A percentile compares a stretch with the other conserved stretches of the same genome.
phyloP scores from a whole-genome alignment of 2,797 vertebrate genomes.

The Benthosema pterotum region DNA sequence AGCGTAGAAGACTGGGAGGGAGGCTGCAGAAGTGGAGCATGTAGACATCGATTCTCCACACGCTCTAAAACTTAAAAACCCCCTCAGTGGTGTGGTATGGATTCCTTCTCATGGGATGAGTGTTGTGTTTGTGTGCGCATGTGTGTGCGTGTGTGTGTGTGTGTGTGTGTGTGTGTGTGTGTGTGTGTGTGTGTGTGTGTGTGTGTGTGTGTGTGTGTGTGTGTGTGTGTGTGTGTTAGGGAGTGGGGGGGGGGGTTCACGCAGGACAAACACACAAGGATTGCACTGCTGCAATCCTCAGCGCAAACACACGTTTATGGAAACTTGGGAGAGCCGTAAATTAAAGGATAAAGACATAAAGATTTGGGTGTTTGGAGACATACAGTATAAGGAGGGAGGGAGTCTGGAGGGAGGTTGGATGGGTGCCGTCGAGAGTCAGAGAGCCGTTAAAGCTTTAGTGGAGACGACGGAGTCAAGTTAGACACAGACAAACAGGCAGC shows the following conservation, averaged over 20 bases:
- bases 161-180: not conserved
- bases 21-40: constrained; percentile 25
- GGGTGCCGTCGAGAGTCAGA: constrained; percentile 15
- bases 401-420: no score
- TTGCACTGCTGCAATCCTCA: constrained; percentile 31
- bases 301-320: constrained; percentile 33
- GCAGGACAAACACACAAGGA: constrained; percentile 43
- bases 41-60: constrained; percentile 58
- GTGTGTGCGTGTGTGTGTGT: not conserved
- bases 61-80: constrained; percentile 41
- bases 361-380: constrained; percentile 27
- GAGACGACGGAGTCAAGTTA: not conserved
- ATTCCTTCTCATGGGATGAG: constrained; percentile 48
- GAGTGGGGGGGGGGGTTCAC: constrained; percentile 12
- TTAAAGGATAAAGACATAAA: constrained; percentile 40
- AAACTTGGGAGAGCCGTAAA: constrained; percentile 34
- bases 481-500: constrained; percentile 3
- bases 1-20: constrained; percentile 31
- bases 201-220: not conserved
- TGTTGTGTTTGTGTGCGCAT: no score
- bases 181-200: not conserved
- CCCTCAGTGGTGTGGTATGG: constrained; percentile 41
- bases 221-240: not conserved
- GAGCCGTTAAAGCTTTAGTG: not conserved
- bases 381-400: constrained; percentile 10